phyloP scores from a whole-genome alignment of 2,888 invertebrate genomes.

The Nephrotoma flavescens region DNA sequence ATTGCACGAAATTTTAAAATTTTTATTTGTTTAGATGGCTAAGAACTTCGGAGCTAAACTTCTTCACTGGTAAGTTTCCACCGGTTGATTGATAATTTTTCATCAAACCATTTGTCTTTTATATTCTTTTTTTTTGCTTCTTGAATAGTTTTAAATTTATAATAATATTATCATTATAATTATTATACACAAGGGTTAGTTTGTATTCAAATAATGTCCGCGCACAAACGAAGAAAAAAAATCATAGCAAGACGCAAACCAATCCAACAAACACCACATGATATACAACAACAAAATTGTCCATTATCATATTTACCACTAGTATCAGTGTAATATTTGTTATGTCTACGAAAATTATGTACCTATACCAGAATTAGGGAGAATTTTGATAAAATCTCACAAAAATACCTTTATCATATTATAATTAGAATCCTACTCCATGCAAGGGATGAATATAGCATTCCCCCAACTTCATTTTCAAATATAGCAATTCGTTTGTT shows the following conservation, averaged over 20 bases:
- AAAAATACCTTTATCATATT: too few relatives aligned
- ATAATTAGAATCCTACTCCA: too few relatives aligned
- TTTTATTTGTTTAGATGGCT: background rate
- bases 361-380: background rate
- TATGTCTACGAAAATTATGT: background rate
- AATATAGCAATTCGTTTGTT: background rate
- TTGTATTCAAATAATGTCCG: constrained; percentile 5
- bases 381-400: background rate
- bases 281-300: background rate
- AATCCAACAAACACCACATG: background rate
- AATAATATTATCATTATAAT: background rate
- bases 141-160: background rate
- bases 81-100: constrained; percentile 27
- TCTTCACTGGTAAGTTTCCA: constrained; percentile 33
- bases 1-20: background rate
- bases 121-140: background rate
- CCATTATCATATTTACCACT: background rate
- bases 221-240: background rate
- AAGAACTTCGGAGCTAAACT: constrained; percentile 28
- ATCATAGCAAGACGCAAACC: background rate
- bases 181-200: constrained; percentile 2
- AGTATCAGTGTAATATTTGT: background rate
- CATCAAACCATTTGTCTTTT: background rate
- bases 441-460: background rate
- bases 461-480: background rate